Evolutionary conservation across 2,888 invertebrate species (phyloP).

Genomic region (Lepeophtheirus nordmannii): DNA sequence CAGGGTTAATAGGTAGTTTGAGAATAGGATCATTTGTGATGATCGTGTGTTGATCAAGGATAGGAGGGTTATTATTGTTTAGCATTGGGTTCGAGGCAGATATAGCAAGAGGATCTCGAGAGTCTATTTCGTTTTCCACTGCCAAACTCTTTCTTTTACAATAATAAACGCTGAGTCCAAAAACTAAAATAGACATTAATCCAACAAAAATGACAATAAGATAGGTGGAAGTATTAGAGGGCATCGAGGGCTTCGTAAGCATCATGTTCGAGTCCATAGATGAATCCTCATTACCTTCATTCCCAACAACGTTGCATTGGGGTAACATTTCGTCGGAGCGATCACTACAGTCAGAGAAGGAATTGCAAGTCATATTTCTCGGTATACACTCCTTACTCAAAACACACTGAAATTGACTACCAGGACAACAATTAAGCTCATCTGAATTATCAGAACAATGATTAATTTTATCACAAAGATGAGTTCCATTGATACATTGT

Average conservation of each 20-base stretch:
- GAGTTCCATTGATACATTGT: constrained; percentile 49
- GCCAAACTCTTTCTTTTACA: neutral
- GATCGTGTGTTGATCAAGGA: neutral
- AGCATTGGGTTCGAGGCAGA: neutral
- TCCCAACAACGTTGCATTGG: constrained; percentile 19
- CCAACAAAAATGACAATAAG: constrained; percentile 13
- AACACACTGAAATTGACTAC: constrained; percentile 31
- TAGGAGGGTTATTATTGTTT: neutral
- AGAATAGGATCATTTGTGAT: neutral
- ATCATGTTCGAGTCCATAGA: neutral
- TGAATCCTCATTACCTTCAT: neutral
- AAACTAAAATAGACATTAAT: constrained; percentile 5
- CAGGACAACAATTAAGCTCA: constrained; percentile 33
- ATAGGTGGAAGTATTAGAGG: constrained; percentile 11
- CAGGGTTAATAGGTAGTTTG: neutral
- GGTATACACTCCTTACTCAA: constrained; percentile 26
- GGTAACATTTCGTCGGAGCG: constrained; percentile 30
- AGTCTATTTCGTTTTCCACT: neutral
- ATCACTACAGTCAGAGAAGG: constrained; percentile 31
- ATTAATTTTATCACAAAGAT: constrained; percentile 33
- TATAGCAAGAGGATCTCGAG: neutral
- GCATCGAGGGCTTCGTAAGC: neutral
- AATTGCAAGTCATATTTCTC: constrained; percentile 30
- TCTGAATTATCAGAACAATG: constrained; percentile 36
- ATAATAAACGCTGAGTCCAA: constrained; percentile 8